Evolutionary conservation across 2,888 invertebrate species (phyloP).

Genomic region (Thecocarcelia acutangulata): DNA sequence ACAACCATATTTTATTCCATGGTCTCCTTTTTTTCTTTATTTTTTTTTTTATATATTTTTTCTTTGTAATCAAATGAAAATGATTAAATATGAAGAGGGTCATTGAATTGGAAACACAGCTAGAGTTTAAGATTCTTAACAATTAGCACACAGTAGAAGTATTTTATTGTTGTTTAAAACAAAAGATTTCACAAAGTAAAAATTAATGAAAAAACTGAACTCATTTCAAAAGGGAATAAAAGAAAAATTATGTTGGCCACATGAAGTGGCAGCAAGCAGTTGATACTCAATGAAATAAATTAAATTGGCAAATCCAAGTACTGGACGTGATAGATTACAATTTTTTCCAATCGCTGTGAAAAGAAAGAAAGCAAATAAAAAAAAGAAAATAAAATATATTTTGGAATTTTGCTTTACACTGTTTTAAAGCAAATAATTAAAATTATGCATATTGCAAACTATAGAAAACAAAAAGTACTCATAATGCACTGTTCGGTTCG

Average conservation of each 20-base stretch:
- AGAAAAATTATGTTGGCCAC: neutral
- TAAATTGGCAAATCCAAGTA: too few relatives aligned
- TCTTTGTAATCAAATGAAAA: conserved; percentile 16
- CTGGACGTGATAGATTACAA: too few relatives aligned
- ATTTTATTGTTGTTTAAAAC: neutral
- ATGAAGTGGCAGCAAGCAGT: neutral
- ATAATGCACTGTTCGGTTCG: too few relatives aligned
- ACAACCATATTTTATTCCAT: conserved; percentile 24
- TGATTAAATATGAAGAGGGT: conserved; percentile 47
- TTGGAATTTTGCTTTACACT: too few relatives aligned
- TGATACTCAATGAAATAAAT: too few relatives aligned
- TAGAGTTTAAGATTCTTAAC: conserved; percentile 35
- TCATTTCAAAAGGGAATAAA: conserved; percentile 16
- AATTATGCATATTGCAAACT: too few relatives aligned
- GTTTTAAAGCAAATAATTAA: too few relatives aligned
- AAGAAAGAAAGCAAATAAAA: too few relatives aligned
- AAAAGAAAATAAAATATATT: too few relatives aligned
- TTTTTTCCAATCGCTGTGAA: too few relatives aligned
- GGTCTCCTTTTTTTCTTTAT: neutral
- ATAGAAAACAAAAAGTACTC: too few relatives aligned
- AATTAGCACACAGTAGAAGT: neutral
- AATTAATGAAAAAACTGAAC: conserved; percentile 5
- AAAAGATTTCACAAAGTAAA: conserved; percentile 1
- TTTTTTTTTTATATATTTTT: conserved; percentile 1
- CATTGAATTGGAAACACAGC: conserved; percentile 40